Base-by-base conservation (phyloP, 2,113 vertebrate species). In the Melanotaenia duboulayi region DNA sequence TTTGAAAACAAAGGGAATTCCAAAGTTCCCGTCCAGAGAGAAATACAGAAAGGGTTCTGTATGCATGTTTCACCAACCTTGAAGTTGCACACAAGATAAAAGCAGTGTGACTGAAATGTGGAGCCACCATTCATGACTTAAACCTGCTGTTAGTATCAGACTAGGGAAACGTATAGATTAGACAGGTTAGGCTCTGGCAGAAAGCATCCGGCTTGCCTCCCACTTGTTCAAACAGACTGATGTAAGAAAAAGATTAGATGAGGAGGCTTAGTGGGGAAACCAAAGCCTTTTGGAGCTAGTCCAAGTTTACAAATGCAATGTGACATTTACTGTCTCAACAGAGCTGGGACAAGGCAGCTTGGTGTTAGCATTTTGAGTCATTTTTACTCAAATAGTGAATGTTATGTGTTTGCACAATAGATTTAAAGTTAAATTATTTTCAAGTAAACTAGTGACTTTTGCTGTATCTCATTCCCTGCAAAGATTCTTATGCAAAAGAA, bases 61-160 rank as follows among this genome's bases (percentile, higher is more conserved):
- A 58, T 70, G 67, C 13, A 23, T 7, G 57, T 0, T 20, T 22
- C 1, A 1, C 74, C 64, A 64, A 74, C 3, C 67, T 19, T 46
- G 4, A 62, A 62, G 65, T 71, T 66, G 75, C 73, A 60, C 57
- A 69, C 44, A 62, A 48, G 50, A 82, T 71, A 52, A 85, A 77
- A 81, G 70, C 54, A 32, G 39, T 57, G 24, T 35, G 28, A 24
- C 65, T 17, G 24, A 50, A 77, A 71, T 55, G 65, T 35, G 35
- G 23, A 79, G 77, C 50, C 48, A 24, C 25, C 44, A 7, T 61
- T 55, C 39, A 37, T 54, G 65, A 39, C 46, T 52, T 49, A 16
- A 37, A 70, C 52, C 14, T 28, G 54, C 77, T 48, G 52, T 28
- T 78, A 35, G 58, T 61, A 74, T 71, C 59, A 71, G 71, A 67